phyloP scores from a whole-genome alignment of 1,140 invertebrate species.

The Hypothenemus hampei region DNA sequence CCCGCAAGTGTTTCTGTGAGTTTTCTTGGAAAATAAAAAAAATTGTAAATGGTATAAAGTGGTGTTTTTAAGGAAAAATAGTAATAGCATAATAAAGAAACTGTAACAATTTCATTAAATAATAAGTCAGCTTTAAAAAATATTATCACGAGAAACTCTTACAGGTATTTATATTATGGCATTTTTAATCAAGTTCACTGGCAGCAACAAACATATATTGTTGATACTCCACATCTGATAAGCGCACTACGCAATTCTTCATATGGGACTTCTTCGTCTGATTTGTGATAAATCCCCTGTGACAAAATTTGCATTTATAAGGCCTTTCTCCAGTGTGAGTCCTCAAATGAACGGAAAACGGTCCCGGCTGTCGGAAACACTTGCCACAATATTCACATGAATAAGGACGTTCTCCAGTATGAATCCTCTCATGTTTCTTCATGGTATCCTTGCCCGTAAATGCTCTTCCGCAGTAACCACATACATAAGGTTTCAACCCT shows the following conservation, averaged over 20 bases:
- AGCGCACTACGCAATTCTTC: conserved; percentile 34
- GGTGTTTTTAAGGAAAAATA: too few species aligned
- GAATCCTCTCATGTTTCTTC: conserved; percentile 44
- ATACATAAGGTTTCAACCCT: conserved; percentile 51
- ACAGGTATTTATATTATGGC: too few species aligned
- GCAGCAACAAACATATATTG: not conserved
- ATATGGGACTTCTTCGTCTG: conserved; percentile 29
- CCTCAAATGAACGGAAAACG: conserved; percentile 57
- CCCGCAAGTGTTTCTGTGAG: too few species aligned
- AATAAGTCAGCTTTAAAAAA: too few species aligned
- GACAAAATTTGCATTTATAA: conserved; percentile 64
- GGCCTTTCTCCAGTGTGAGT: conserved; percentile 55
- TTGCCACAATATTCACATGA: conserved; percentile 63
- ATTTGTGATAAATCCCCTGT: conserved; percentile 54
- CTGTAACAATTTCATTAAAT: too few species aligned
- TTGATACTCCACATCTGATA: not conserved
- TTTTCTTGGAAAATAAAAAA: too few species aligned
- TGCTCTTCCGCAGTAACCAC: conserved; percentile 48
- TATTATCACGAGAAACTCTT: too few species aligned
- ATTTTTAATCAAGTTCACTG: not conserved
- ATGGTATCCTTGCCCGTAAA: conserved; percentile 41
- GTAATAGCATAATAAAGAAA: too few species aligned
- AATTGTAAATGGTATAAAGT: too few species aligned
- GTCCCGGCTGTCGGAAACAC: conserved; percentile 57
- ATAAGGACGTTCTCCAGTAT: conserved; percentile 73